Percentiles rank a stretch among this genome's conserved stretches.
Conservation (phyloP, 1,140 invertebrate genomes). For the Helicoverpa zea region DNA sequence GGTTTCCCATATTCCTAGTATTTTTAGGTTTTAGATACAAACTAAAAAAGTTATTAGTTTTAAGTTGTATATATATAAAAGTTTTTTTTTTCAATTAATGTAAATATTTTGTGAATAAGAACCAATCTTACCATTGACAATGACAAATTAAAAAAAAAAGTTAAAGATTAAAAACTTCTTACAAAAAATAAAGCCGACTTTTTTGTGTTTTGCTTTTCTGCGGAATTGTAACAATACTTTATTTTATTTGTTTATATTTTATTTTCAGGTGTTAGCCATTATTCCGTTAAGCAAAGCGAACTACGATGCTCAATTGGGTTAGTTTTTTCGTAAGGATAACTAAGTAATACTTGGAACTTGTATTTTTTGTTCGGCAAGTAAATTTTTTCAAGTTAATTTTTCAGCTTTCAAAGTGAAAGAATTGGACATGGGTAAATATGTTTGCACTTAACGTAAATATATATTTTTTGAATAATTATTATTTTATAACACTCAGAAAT, state of each 20-base stretch:
- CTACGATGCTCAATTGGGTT: not conserved
- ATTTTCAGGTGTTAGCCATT: constrained; percentile 1
- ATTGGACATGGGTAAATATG: constrained; percentile 49
- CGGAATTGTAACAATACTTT: no score
- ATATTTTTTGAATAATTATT: not conserved
- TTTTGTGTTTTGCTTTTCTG: no score
- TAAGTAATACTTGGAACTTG: not conserved
- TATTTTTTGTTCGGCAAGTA: not conserved
- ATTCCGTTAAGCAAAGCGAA: not conserved
- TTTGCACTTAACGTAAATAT: not conserved
- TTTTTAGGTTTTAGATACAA: no score
- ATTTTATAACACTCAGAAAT: not conserved
- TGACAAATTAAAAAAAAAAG: no score
- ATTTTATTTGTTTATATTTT: not conserved
- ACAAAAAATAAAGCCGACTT: no score
- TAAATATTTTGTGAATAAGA: no score
- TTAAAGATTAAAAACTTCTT: no score
- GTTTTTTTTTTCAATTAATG: no score
- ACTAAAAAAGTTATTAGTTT: no score
- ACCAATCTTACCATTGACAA: no score
- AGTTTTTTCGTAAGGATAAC: not conserved
- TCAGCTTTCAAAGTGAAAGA: constrained; percentile 52
- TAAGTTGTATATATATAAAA: no score
- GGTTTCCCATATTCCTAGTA: no score
- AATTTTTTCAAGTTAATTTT: constrained; percentile 7